These are phyloP conservation scores for Leptopilina clavipes DNA, from an alignment of 1,140 invertebrate species.

Conservation along the genomic window DNA sequence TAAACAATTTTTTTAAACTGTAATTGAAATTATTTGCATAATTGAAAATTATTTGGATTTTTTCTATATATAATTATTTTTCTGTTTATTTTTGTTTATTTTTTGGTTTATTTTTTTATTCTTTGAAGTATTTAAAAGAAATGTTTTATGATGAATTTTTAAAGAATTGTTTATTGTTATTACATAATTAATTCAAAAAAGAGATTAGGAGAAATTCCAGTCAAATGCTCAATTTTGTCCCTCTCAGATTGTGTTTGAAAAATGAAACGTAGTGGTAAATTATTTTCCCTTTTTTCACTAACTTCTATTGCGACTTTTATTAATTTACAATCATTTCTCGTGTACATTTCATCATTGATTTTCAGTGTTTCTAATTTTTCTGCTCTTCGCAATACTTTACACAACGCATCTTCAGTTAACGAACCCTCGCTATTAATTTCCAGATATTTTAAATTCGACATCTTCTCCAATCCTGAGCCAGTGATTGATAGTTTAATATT, in stretches of 20 bases:
- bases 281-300: neutral
- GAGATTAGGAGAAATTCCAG: neutral
- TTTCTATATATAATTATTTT: no score
- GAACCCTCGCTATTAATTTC: neutral
- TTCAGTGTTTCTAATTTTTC: constrained; percentile 13
- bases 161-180: constrained; percentile 10
- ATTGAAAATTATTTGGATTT: no score
- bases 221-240: neutral
- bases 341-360: constrained; percentile 9
- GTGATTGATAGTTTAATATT: neutral
- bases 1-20: no score
- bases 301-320: constrained; percentile 21
- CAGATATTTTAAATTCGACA: constrained; percentile 1
- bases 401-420: neutral
- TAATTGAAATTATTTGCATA: no score
- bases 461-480: neutral
- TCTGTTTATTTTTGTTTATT: no score
- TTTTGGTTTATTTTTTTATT: no score
- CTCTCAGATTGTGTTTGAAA: neutral
- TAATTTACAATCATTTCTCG: constrained; percentile 1
- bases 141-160: no score
- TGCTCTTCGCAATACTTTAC: neutral
- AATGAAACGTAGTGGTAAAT: neutral
- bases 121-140: no score
- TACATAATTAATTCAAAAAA: neutral